Evolutionary conservation across 2,888 invertebrate genomes (phyloP).

Genomic region (Pyrgus malvae): DNA sequence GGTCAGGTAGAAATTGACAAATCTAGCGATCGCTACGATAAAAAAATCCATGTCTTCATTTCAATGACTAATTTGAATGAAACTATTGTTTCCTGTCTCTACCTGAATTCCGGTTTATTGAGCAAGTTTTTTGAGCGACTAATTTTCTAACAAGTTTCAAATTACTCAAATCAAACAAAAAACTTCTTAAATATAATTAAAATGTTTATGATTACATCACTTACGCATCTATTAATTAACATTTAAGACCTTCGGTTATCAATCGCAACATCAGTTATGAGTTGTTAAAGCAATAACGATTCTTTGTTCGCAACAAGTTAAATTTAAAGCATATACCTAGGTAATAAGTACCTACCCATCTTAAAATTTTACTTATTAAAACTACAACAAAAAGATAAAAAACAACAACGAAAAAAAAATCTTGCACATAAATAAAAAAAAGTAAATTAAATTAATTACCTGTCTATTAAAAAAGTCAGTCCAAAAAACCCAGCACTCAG

Average conservation of each 20-base stretch:
- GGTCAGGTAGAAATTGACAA: constrained; percentile 53
- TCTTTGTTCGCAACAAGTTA: constrained; percentile 12
- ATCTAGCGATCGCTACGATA: constrained; percentile 36
- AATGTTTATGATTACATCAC: constrained; percentile 2
- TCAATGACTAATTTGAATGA: constrained; percentile 21
- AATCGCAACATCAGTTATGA: not conserved
- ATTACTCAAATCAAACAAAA: not conserved
- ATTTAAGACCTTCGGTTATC: constrained; percentile 11
- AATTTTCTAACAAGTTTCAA: not conserved
- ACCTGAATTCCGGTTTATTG: constrained; percentile 3
- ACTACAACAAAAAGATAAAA: not conserved
- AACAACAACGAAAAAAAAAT: constrained; percentile 12
- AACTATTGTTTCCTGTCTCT: constrained; percentile 17
- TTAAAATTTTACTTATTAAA: too few species aligned
- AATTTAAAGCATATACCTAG: not conserved
- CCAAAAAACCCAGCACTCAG: constrained; percentile 35
- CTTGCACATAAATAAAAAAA: too few species aligned
- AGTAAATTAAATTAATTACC: constrained; percentile 38
- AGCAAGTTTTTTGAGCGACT: not conserved
- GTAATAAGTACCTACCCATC: too few species aligned
- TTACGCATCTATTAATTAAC: constrained; percentile 5
- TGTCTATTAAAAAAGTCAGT: constrained; percentile 36
- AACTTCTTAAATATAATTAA: not conserved
- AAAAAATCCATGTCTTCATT: constrained; percentile 27
- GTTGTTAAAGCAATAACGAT: constrained; percentile 7